Conservation (phyloP, 1,140 invertebrate species). For the Berghia stephanieae region DNA sequence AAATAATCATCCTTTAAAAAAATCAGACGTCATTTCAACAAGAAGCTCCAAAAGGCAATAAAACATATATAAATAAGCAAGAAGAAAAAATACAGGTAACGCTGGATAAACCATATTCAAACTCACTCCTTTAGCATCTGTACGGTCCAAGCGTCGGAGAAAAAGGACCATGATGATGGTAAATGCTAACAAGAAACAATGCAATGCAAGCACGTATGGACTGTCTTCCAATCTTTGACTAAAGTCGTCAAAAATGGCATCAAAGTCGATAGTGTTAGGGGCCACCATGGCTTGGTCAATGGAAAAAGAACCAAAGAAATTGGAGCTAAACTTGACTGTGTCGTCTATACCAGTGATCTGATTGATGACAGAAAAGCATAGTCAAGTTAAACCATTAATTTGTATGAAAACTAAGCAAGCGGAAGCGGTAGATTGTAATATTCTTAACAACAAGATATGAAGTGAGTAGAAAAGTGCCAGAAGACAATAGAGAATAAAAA, state of each 20-base stretch:
- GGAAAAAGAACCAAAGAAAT: conserved; percentile 44
- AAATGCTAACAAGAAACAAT: conserved; percentile 30
- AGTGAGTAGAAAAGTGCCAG: not conserved
- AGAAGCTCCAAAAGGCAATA: too few species aligned
- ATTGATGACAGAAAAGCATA: not conserved
- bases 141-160: conserved; percentile 35
- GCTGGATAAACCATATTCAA: too few species aligned
- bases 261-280: conserved; percentile 44
- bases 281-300: conserved; percentile 33
- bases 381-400: too few species aligned
- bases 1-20: too few species aligned
- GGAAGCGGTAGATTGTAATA: not conserved
- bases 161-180: conserved; percentile 28
- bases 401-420: not conserved
- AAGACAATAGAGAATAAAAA: not conserved
- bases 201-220: conserved; percentile 41
- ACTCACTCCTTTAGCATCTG: conserved; percentile 38
- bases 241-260: conserved; percentile 45
- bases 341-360: conserved; percentile 19
- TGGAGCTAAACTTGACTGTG: conserved; percentile 37
- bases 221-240: conserved; percentile 35
- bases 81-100: too few species aligned
- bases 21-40: too few species aligned
- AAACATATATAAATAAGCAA: too few species aligned
- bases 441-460: not conserved